phyloP scores from a whole-genome alignment of 2,113 vertebrate species.

The Nannospalax galili region DNA sequence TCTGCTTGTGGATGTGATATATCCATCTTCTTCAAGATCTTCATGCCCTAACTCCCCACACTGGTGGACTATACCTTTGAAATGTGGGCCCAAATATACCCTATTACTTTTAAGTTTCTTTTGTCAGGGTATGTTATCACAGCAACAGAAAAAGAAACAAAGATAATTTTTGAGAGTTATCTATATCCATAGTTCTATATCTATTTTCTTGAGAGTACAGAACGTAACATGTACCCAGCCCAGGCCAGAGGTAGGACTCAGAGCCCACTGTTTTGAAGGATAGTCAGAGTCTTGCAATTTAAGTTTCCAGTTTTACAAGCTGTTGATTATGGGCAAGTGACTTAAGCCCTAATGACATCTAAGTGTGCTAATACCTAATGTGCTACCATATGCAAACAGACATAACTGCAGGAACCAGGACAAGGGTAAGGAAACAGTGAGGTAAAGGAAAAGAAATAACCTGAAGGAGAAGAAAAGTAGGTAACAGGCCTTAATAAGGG shows the following conservation, averaged over 20 bases:
- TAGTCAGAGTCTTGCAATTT: not conserved
- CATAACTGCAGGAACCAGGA: too few relatives aligned
- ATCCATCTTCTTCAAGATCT: not conserved
- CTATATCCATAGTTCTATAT: too few relatives aligned
- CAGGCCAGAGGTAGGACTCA: not conserved
- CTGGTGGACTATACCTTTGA: not conserved
- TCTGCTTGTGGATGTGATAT: not conserved
- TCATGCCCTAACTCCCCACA: not conserved
- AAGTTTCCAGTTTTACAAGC: not conserved
- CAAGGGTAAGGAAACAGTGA: too few relatives aligned
- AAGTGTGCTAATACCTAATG: not conserved
- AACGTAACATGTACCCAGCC: too few relatives aligned
- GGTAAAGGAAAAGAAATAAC: too few relatives aligned
- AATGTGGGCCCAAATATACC: accelerated
- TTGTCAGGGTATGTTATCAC: not conserved
- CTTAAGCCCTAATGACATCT: not conserved
- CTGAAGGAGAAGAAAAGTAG: too few relatives aligned
- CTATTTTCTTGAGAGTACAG: too few relatives aligned
- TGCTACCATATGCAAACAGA: too few relatives aligned
- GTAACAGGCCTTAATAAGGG: too few relatives aligned
- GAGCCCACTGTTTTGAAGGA: not conserved
- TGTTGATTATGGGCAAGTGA: not conserved
- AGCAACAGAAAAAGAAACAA: not conserved
- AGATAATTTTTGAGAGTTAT: not conserved
- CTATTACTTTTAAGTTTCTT: too few relatives aligned